phyloP scores from a whole-genome alignment of 2,113 vertebrate genomes.

The Dicentrarchus labrax region DNA sequence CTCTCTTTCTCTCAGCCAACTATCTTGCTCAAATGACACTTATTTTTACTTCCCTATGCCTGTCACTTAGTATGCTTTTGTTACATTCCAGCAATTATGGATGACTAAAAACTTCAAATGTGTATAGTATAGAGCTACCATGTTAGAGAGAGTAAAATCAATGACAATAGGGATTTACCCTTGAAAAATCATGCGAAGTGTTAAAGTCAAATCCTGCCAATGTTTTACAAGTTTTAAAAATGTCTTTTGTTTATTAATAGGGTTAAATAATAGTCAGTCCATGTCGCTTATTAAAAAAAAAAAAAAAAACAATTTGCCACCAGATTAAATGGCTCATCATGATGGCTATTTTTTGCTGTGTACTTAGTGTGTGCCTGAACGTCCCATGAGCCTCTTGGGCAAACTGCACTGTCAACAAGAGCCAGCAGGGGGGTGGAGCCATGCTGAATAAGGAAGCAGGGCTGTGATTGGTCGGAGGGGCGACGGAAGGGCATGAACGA shows the following conservation, averaged over 20 bases:
- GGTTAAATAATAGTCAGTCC: background rate
- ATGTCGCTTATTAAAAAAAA: background rate
- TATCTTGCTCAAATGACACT: background rate
- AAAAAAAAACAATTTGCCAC: background rate
- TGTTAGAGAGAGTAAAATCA: background rate
- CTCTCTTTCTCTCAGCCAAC: background rate
- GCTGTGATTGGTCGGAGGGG: conserved; percentile 66
- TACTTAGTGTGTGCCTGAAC: conserved; percentile 29
- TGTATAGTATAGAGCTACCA: no score
- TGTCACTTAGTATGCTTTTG: background rate
- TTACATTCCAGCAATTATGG: background rate
- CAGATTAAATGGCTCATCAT: conserved; percentile 24
- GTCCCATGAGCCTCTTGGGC: conserved; percentile 73
- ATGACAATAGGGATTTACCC: background rate
- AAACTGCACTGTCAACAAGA: conserved; percentile 56
- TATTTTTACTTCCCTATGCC: background rate
- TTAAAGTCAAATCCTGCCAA: background rate
- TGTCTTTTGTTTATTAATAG: background rate
- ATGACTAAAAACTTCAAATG: background rate
- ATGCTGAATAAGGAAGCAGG: conserved; percentile 73
- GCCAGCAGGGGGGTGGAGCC: conserved; percentile 40
- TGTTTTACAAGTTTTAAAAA: background rate
- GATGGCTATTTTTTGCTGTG: conserved; percentile 45
- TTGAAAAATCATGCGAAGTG: background rate
- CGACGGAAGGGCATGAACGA: conserved; percentile 25